Conservation (phyloP, 2,888 invertebrate species). For the Mantis religiosa region DNA sequence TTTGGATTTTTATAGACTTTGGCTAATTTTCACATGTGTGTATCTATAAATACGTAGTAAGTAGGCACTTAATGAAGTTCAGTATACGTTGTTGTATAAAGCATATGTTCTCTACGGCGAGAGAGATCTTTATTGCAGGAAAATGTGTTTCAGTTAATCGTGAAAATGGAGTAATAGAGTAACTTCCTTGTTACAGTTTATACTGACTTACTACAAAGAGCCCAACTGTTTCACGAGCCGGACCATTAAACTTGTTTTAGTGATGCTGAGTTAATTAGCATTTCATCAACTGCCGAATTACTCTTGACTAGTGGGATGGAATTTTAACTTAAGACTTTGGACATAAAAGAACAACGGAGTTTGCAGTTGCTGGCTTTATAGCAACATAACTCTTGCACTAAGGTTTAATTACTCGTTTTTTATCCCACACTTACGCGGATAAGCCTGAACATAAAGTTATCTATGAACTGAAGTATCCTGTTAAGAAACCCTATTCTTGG, state of each 20-base stretch:
- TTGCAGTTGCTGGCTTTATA: neutral
- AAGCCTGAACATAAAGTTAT: neutral
- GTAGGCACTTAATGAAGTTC: too few species aligned
- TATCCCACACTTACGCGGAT: neutral
- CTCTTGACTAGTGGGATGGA: neutral
- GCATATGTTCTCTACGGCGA: neutral
- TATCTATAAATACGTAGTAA: too few species aligned
- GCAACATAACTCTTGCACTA: neutral
- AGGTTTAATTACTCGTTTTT: neutral
- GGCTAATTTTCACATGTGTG: too few species aligned
- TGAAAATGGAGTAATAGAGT: neutral
- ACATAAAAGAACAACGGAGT: neutral
- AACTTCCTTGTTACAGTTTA: neutral
- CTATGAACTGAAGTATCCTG: too few species aligned
- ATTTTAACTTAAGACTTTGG: neutral
- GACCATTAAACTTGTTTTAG: neutral
- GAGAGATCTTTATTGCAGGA: neutral
- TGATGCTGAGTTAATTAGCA: neutral
- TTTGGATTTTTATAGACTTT: too few species aligned
- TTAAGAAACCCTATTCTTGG: too few species aligned
- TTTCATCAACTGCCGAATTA: neutral
- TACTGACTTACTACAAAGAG: neutral
- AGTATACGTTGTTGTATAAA: neutral
- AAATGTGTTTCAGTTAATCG: neutral
- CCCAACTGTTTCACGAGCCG: neutral